Evolutionary conservation across 1,140 invertebrate genomes (phyloP), one percentile per base, ranked within the genome.

Genomic region (Polypedilum pembai): DNA sequence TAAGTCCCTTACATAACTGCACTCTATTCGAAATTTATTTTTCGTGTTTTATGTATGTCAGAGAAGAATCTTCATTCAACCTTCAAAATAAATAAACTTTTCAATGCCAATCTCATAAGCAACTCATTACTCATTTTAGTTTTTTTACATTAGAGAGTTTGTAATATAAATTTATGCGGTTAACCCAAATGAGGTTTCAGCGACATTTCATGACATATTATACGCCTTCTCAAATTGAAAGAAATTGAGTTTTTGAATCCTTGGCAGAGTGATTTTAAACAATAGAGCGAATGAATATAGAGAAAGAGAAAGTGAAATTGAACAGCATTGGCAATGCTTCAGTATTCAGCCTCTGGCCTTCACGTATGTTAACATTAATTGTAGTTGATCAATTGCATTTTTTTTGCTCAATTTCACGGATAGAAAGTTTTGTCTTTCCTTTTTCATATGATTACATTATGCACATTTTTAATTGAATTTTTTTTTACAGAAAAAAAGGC

Each of bases 341-440:
- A 33, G 12, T 56, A n/a, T 56, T 56, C n/a, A 56, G 45, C 45
- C 45, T 56, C 12, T 56, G 12, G 45, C 45, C 45, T 56, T 56
- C 24, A 33, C 24, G 24, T 56, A n/a, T 45, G 41, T 56, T 56
- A 56, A 56, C 45, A 56, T 15, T 56, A 56, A 56, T 56, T 56
- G 15, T n/a, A 33, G 24, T 33, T 33, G 24, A 56, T 56, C 45
- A 56, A 15, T n/a, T 56, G 45, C 45, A 56, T 56, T n/a, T n/a
- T 45, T 7, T 8, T 8, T 45, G n/a, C n/a, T 56, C 45, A 56
- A 12, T 56, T n/a, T 56, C 12, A n/a, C 45, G 45, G 45, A 56
- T 56, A 56, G 45, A 56, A 56, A 56, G 45, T 56, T 56, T 45
- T 56, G 24, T 56, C 45, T n/a, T 56, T 56, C n/a, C 12, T 56